Base-by-base conservation (phyloP, 2,797 vertebrate genomes). In the Spheniscus humboldti region DNA sequence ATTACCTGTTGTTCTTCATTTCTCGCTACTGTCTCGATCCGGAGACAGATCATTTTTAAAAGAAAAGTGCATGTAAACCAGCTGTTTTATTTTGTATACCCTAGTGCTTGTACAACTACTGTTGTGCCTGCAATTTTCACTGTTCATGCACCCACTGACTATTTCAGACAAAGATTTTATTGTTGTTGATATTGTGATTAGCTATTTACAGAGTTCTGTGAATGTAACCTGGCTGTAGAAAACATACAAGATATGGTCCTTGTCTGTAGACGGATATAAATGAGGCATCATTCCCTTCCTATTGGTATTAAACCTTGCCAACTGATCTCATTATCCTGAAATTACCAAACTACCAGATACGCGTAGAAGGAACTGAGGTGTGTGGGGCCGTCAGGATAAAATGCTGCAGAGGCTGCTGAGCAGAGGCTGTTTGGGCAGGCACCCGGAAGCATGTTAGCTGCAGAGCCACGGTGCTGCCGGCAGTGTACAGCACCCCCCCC, bases 281-380 rank as follows among this genome's bases (percentile, higher is more conserved):
- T 3, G 24, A 64, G 30, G 20, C 35, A 41, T 57, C 10, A 5
- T 52, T 81, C 24, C 23, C 13, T 71, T 52, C 27, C 8, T 47
- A 13, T 2, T 55, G 28, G 11, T 45, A 50, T 43, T 28, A 73
- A 80, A 39, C 22, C 15, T 83, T n/a, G 11, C 27, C 50, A 74
- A 33, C 27, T 13, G 43, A 35, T 43, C 37, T 73, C 33, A 25
- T 30, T 22, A 24, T 19, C 31, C n/a, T n/a, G 48, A 45, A 59
- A 43, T n/a, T 28, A 25, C 18, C 27, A 56, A 43, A 22, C 30
- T 56, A 13, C 7, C 69, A 62, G 41, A 13, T 35, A 9, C 0
- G 2, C 0, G 1, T 12, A 23, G 50, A 33, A 64, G 12, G 17
- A 27, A 22, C 28, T 35, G 35, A 20, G 37, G 4, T 7, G 3